phyloP scores from a whole-genome alignment of 64 coral and sea anemone genomes.

The Actinia tenebrosa region DNA sequence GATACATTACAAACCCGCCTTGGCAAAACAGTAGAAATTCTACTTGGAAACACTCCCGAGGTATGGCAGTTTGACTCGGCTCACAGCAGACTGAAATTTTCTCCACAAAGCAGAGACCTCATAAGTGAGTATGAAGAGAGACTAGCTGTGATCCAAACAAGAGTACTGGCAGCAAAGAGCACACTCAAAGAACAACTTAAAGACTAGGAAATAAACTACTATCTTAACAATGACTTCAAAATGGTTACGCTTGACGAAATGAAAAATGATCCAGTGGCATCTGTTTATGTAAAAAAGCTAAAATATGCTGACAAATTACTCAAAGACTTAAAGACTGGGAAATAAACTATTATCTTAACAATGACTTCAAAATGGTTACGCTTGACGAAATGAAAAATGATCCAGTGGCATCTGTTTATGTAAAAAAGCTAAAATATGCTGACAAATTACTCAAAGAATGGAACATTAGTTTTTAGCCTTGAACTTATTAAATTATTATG shows the following conservation, averaged over 20 bases:
- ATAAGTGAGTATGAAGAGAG: not conserved
- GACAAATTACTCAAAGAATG: not conserved
- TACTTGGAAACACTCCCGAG: not conserved
- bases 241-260: not conserved
- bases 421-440: not conserved
- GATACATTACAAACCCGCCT: not conserved
- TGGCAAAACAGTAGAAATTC: not conserved
- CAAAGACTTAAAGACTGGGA: not conserved
- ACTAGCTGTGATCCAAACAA: not conserved
- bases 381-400: not conserved
- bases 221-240: not conserved
- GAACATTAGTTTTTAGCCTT: not conserved
- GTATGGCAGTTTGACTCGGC: slow-evolving; percentile 6
- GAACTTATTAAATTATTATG: too few species aligned
- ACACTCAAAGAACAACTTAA: not conserved
- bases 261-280: not conserved
- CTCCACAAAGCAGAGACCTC: not conserved
- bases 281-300: not conserved
- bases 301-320: not conserved
- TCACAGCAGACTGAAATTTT: not conserved
- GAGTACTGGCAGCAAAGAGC: not conserved
- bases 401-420: not conserved
- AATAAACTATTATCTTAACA: not conserved
- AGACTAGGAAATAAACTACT: not conserved
- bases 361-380: not conserved